These are phyloP conservation scores for Crotophaga sulcirostris DNA, from an alignment of 2,113 vertebrate genomes.

Conservation along the genomic window DNA sequence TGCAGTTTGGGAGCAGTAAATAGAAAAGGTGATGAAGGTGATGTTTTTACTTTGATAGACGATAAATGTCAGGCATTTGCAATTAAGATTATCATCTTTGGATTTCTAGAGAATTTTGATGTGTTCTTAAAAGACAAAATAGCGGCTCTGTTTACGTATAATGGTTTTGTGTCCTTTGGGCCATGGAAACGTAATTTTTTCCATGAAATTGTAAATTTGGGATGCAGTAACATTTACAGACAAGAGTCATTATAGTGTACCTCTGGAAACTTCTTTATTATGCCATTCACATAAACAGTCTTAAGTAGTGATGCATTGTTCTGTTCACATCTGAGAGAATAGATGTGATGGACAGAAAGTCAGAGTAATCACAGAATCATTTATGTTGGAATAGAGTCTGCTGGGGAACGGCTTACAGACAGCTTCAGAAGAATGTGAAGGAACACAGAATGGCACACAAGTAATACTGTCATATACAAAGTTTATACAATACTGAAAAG, in stretches of 20 bases:
- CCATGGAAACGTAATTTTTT: background rate
- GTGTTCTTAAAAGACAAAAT: background rate
- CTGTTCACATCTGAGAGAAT: background rate
- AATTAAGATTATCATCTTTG: background rate
- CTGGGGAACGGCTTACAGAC: background rate
- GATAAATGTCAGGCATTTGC: background rate
- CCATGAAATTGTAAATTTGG: background rate
- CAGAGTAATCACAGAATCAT: background rate
- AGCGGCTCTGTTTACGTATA: background rate
- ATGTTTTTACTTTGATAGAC: background rate
- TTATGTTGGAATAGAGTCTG: background rate
- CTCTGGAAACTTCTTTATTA: background rate
- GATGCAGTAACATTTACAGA: background rate
- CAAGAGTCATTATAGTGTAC: accelerated
- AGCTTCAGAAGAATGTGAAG: background rate
- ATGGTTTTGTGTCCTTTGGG: background rate
- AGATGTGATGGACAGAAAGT: background rate
- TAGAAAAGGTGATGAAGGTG: background rate
- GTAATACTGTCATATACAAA: background rate
- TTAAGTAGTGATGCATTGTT: background rate
- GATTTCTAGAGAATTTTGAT: background rate
- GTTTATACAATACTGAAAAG: background rate
- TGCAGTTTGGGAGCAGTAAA: background rate
- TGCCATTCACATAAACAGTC: background rate
- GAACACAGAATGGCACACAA: background rate